Base-by-base conservation (phyloP, 1,140 invertebrate genomes). In the Magallana angulata region DNA sequence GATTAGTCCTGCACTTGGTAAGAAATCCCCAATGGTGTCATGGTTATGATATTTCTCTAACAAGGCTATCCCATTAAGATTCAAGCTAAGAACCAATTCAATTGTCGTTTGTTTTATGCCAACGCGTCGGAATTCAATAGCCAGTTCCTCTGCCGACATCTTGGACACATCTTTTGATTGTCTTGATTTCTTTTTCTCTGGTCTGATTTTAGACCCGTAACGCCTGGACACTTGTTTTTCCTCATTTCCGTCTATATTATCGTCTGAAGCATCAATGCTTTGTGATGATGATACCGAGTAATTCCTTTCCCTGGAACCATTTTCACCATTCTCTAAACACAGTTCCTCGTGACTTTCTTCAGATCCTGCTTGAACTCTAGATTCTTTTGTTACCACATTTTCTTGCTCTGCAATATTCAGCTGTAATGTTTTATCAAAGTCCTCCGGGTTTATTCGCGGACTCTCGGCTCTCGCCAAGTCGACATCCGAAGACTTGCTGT, bases 141-240 rank as follows among this genome's bases (percentile, higher is more conserved):
- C 56, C n/a, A 88, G 76, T 68, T 88, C 84, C 62, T 58, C 14
- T 4, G 24, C 76, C 12, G 87, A 62, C 76, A 88, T 82, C n/a
- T 71, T 85, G 8, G 68, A 85, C 7, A 88, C 48, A 58, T 85
- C 57, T 60, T 60, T 84, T 16, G 82, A 84, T 9, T 84, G 56
- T 36, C 82, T n/a, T 7, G 82, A 84, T 12, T 62, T 84, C 12
- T 59, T 84, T 24, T 58, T 57, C 2, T 58, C 16, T 7, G 14
- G 12, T 4, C 24, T 76, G 68, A 76, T 36, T 76, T 76, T 76
- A 12, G 68, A 30, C 36, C 24, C 8, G 5, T 30, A 12, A 24
- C 7, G 68, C 18, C n/a, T 68, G 64, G 5, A 24, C n/a, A 68
- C 6, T 8, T 68, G n/a, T 68, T 68, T n/a, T 68, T 68, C 64